Conservation (phyloP, 2,113 vertebrate species). For the Datnioides undecimradiatus region DNA sequence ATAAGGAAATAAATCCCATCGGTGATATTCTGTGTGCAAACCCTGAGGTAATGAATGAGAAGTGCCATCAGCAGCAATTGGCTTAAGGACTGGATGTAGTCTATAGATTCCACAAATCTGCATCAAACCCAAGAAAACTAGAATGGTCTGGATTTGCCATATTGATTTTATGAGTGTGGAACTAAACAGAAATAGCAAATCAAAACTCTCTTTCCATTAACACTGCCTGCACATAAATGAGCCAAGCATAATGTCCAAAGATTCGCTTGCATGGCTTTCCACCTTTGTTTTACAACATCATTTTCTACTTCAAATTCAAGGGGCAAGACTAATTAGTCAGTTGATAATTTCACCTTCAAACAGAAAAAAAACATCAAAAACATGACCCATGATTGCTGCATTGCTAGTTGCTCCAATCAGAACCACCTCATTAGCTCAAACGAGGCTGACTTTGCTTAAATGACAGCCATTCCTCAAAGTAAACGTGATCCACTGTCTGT, state of each 20-base stretch:
- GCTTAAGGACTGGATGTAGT: constrained; percentile 2
- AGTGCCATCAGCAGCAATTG: constrained; percentile 26
- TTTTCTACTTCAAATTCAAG: constrained; percentile 40
- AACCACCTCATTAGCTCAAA: constrained; percentile 42
- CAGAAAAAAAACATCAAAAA: constrained; percentile 25
- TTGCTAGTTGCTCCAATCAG: constrained; percentile 47
- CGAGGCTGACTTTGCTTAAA: not conserved
- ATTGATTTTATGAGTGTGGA: constrained; percentile 16
- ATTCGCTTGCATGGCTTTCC: not conserved
- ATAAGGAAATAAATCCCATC: constrained; percentile 40
- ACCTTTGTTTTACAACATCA: constrained; percentile 25
- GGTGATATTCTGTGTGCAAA: constrained; percentile 4
- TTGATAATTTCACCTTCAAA: constrained; percentile 38
- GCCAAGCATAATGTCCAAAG: not conserved
- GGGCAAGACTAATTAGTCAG: constrained; percentile 44
- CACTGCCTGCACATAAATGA: not conserved
- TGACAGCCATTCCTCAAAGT: not conserved
- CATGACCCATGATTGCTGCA: constrained; percentile 35
- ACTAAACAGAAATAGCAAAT: not conserved
- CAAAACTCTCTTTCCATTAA: not conserved
- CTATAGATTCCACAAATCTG: constrained; percentile 19
- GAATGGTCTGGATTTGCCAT: not conserved
- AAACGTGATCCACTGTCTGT: not conserved
- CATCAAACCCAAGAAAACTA: constrained; percentile 13
- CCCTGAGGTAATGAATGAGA: constrained; percentile 30